These are phyloP conservation scores for Stenopsyche tienmushanensis DNA, from an alignment of 1,140 invertebrate genomes.

Conservation along the genomic window DNA sequence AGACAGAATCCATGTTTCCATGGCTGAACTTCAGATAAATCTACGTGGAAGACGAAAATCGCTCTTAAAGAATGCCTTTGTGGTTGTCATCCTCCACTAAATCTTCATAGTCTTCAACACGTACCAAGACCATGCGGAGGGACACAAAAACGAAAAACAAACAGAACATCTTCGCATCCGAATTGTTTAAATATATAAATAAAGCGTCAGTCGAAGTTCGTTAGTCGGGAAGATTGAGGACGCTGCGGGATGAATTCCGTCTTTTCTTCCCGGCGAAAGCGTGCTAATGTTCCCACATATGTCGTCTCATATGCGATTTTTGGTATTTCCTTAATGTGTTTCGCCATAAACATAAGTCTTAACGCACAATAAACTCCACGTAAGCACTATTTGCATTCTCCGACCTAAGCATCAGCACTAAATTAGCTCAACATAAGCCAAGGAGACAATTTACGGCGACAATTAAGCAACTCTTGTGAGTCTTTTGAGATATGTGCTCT, in stretches of 20 bases:
- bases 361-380: conserved; percentile 22
- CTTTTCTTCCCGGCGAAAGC: background rate
- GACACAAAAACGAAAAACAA: too few species aligned
- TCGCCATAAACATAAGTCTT: conserved; percentile 20
- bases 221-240: background rate
- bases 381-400: conserved; percentile 27
- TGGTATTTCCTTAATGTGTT: background rate
- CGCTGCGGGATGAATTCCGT: background rate
- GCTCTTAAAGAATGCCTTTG: too few species aligned
- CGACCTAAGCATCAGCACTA: conserved; percentile 6
- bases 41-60: too few species aligned
- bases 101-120: too few species aligned
- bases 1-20: too few species aligned
- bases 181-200: background rate
- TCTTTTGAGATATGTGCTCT: background rate
- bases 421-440: conserved; percentile 26
- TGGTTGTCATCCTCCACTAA: too few species aligned
- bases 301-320: background rate
- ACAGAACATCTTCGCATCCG: too few species aligned
- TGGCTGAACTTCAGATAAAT: too few species aligned
- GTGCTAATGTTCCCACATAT: background rate
- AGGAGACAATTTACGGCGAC: conserved; percentile 23
- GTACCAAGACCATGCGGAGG: too few species aligned
- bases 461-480: conserved; percentile 5
- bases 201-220: background rate